Percentiles rank a stretch among this genome's conserved stretches.
Evolutionary conservation across 2,888 invertebrate genomes (phyloP).

Genomic region (Acrocyrtus sp.): DNA sequence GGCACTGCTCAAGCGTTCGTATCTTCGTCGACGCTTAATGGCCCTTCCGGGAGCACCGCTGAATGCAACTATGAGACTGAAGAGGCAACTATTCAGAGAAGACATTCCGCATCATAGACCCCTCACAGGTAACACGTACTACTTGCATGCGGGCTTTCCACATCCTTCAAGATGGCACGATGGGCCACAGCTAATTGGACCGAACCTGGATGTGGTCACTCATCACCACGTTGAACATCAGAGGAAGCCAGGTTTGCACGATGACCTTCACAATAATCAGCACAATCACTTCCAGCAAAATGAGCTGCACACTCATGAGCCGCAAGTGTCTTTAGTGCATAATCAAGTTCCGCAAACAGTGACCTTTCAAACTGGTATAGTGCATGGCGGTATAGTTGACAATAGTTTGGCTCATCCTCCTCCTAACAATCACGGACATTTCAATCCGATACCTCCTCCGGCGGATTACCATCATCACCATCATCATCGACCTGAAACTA

Average conservation of each 20-base stretch:
- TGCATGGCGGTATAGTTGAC: conserved; percentile 29
- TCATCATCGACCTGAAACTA: neutral
- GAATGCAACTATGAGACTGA: conserved; percentile 29
- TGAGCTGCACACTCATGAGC: too few species aligned
- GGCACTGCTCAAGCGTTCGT: neutral
- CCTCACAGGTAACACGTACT: conserved; percentile 55
- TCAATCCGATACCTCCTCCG: conserved; percentile 14
- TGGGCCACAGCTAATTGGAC: conserved; percentile 36
- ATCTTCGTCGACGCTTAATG: conserved; percentile 4
- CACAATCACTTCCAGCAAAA: conserved; percentile 23
- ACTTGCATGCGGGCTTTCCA: conserved; percentile 58
- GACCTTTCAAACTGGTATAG: conserved; percentile 38
- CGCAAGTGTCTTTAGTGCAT: conserved; percentile 1
- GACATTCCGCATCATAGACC: conserved; percentile 61
- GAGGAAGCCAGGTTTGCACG: conserved; percentile 12
- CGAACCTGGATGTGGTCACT: conserved; percentile 43
- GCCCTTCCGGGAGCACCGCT: conserved; percentile 9
- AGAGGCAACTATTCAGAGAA: conserved; percentile 59
- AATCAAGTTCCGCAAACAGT: conserved; percentile 30
- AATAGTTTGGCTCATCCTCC: conserved; percentile 6
- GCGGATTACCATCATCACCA: neutral
- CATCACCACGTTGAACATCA: conserved; percentile 40
- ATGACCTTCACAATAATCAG: conserved; percentile 17
- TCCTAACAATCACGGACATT: too few species aligned
- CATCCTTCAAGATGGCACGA: conserved; percentile 60